phyloP scores from a whole-genome alignment of 1,140 invertebrate species.

The Bombus impatiens region DNA sequence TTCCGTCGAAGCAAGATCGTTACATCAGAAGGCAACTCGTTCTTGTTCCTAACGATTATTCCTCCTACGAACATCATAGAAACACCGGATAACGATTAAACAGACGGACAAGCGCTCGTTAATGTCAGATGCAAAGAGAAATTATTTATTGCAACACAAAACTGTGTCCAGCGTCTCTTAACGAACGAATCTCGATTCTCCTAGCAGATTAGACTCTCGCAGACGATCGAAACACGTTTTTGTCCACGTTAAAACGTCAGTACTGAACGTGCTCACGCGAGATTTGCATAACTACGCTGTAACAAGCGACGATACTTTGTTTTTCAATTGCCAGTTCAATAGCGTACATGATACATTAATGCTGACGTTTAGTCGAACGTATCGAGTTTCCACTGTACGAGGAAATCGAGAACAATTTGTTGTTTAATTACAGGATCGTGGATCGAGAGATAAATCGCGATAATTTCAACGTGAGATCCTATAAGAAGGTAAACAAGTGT shows the following conservation, averaged over 20 bases:
- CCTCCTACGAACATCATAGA: background rate
- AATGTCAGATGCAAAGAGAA: background rate
- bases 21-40: too few relatives aligned
- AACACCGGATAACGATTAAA: background rate
- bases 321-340: background rate
- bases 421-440: too few relatives aligned
- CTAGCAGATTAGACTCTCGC: background rate
- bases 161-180: slow-evolving; percentile 24
- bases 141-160: background rate
- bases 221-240: background rate
- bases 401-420: too few relatives aligned
- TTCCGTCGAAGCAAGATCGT: background rate
- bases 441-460: too few relatives aligned
- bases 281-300: slow-evolving; percentile 53
- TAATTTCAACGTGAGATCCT: too few relatives aligned
- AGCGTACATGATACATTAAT: background rate
- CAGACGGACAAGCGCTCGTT: background rate
- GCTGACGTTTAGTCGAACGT: background rate
- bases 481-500: too few relatives aligned
- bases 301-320: background rate
- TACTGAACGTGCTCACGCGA: slow-evolving; percentile 38
- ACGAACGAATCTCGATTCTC: background rate
- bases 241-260: slow-evolving; percentile 42
- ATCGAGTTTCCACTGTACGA: too few relatives aligned
- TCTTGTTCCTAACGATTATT: background rate